Conservation (phyloP, 2,113 vertebrate species). For the Tenebrosternarchus preto region DNA sequence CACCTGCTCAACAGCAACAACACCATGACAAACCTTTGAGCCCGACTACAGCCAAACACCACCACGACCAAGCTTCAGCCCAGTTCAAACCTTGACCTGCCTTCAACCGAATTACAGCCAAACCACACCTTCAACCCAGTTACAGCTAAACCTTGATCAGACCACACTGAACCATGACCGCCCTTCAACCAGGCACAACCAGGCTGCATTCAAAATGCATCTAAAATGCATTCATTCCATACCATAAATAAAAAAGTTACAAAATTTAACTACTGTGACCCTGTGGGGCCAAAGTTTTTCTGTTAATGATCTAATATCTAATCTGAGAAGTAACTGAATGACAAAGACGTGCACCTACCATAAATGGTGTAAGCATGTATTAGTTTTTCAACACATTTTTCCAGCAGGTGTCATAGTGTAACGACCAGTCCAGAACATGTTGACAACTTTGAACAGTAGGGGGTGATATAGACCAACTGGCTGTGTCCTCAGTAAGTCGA, state of each 20-base stretch:
- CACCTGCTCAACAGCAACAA: background rate
- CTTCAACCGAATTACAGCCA: background rate
- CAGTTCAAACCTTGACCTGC: background rate
- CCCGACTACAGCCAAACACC: background rate
- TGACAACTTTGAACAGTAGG: slow-evolving; percentile 20
- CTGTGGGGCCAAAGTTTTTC: too few species aligned
- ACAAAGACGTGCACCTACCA: too few species aligned
- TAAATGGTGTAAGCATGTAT: background rate
- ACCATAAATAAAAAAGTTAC: too few species aligned
- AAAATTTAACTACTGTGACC: too few species aligned
- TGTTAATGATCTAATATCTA: too few species aligned
- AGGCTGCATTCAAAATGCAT: too few species aligned
- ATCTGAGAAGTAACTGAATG: too few species aligned
- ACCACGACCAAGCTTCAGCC: background rate
- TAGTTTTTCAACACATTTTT: background rate
- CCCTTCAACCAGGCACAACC: too few species aligned
- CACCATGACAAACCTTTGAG: too few species aligned
- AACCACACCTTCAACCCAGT: background rate
- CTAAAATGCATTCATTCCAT: too few species aligned
- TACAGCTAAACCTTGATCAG: background rate
- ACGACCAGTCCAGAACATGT: too few species aligned
- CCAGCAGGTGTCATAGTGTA: slow-evolving; percentile 13
- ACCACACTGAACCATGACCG: too few species aligned
- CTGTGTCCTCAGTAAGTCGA: background rate
- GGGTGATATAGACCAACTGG: slow-evolving; percentile 20